Evolutionary conservation across 1,140 invertebrate genomes (phyloP), one percentile per base, ranked within the genome.

Genomic region (Triops longicaudatus): DNA sequence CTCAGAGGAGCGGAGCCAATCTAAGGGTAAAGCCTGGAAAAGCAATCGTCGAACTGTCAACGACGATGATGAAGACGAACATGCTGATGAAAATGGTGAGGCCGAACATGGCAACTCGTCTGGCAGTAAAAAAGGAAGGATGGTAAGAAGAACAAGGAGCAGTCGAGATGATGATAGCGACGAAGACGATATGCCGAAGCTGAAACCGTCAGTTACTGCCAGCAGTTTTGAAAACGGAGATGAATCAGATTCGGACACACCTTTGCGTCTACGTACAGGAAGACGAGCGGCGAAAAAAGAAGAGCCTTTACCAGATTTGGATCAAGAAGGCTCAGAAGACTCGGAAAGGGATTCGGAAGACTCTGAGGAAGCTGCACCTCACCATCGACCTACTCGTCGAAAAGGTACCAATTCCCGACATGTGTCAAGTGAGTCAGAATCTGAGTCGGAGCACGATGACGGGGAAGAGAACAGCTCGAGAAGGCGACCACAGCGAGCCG

Each of bases 21-120:
- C 50, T 6, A 63, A 63, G 14, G 50, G 50, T 14, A 63, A 63
- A 63, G 50, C 50, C 10, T 63, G 50, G 50, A 63, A 63, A 63
- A 63, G 50, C 50, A 63, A 63, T 22, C 50, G 50, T 22, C 50
- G 50, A 63, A 22, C 50, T 26, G 78, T 77, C 4, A 74, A 80
- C n/a, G 72, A 79, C n/a, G 82, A 80, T 78, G 82, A 81, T 28
- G 78, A 78, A 11, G 80, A 80, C 17, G 80, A 84, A 63, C 83
- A 82, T 79, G 84, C 84, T 74, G 85, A 85, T 0, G 83, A 84
- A 75, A 83, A 84, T 3, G 80, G 81, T 80, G 84, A 84, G 43
- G 74, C 26, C 81, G 83, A 26, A 79, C 3, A 85, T 82, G 73
- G 81, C 83, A 44, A 81, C 80, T 6, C 81, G 81, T 73, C 83